Evolutionary conservation across 2,888 invertebrate species (phyloP).

Genomic region (Acrobasis repandana): DNA sequence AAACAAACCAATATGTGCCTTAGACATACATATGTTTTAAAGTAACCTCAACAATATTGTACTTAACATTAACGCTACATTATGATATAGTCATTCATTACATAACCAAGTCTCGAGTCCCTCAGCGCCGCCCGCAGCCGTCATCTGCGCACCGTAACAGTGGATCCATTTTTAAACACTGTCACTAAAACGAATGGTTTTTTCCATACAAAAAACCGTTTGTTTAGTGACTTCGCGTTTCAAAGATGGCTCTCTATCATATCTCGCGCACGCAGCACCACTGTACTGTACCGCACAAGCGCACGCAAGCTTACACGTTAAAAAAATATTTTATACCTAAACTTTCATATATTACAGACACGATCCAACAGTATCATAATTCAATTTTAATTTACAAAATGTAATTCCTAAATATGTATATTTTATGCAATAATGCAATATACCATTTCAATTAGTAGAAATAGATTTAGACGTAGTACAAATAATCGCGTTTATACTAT

Average conservation of each 20-base stretch:
- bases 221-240: no score
- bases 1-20: conserved; percentile 71
- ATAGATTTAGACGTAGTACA: conserved; percentile 26
- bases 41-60: conserved; percentile 77
- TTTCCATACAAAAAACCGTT: no score
- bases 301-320: conserved; percentile 61
- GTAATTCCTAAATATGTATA: conserved; percentile 65
- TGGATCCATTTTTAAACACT: no score
- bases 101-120: conserved; percentile 33
- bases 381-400: conserved; percentile 71
- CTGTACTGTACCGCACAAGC: background rate
- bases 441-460: conserved; percentile 45
- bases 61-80: conserved; percentile 74
- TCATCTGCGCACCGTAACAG: no score
- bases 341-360: conserved; percentile 75
- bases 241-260: no score
- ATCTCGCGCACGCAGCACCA: background rate
- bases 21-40: conserved; percentile 57
- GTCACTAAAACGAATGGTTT: no score
- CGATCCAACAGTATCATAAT: conserved; percentile 76
- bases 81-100: conserved; percentile 57
- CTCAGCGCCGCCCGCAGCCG: background rate
- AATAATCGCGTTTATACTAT: conserved; percentile 25
- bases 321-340: conserved; percentile 68
- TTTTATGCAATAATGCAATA: conserved; percentile 51